These are phyloP conservation scores for Helleia helle DNA, from an alignment of 2,888 invertebrate species.

Conservation along the genomic window DNA sequence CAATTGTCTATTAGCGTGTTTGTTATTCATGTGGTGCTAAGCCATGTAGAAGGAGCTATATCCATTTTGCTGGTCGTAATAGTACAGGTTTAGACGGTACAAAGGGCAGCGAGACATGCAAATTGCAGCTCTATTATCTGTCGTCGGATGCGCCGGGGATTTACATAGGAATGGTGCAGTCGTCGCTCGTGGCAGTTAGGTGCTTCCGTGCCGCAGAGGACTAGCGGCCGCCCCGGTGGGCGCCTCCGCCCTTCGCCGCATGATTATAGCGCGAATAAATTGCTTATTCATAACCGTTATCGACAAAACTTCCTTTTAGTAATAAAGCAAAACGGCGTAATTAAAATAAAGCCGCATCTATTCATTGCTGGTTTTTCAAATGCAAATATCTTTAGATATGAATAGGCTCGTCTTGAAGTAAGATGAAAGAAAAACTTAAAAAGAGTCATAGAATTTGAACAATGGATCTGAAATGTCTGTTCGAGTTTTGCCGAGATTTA, in stretches of 20 bases:
- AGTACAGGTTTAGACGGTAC: slow-evolving; percentile 35
- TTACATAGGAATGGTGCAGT: slow-evolving; percentile 65
- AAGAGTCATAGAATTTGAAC: no score
- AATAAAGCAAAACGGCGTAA: no score
- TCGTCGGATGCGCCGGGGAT: slow-evolving; percentile 49
- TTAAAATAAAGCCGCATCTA: no score
- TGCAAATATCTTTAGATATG: no score
- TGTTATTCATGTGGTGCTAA: slow-evolving; percentile 22
- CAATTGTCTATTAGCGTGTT: slow-evolving; percentile 40
- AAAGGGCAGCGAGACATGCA: slow-evolving; percentile 60
- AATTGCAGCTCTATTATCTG: slow-evolving; percentile 58
- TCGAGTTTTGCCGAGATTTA: no score
- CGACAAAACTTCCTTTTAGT: not conserved
- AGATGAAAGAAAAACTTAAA: no score
- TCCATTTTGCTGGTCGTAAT: slow-evolving; percentile 29
- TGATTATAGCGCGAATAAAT: slow-evolving; percentile 46
- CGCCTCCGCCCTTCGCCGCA: slow-evolving; percentile 25
- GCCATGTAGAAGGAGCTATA: slow-evolving; percentile 17
- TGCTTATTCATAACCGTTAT: slow-evolving; percentile 46
- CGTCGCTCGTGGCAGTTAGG: slow-evolving; percentile 50
- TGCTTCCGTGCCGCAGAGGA: slow-evolving; percentile 36
- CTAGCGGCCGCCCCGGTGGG: no score
- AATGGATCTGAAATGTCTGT: no score
- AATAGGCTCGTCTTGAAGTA: no score
- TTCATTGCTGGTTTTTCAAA: no score